phyloP scores from a whole-genome alignment of 2,888 invertebrate genomes.

The Drosophila rellima region DNA sequence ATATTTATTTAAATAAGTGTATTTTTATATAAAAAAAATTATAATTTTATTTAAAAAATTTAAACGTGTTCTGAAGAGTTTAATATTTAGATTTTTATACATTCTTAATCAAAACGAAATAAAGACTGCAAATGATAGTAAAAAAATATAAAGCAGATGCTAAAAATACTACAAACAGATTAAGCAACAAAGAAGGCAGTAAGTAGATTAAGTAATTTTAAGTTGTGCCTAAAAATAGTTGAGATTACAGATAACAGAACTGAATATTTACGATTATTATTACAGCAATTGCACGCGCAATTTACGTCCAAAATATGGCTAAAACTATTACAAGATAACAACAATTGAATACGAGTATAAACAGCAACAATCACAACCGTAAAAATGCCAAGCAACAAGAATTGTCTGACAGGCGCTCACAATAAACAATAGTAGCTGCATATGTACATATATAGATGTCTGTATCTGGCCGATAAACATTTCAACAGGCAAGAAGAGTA shows the following conservation, averaged over 20 bases:
- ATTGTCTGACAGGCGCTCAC: slow-evolving; percentile 38
- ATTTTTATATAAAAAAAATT: not conserved
- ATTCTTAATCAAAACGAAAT: not conserved
- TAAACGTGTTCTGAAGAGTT: not conserved
- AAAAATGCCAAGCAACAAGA: slow-evolving; percentile 16
- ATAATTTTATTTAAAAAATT: not conserved
- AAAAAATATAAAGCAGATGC: not conserved
- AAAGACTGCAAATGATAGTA: no score
- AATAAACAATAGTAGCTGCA: slow-evolving; percentile 28
- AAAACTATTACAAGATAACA: slow-evolving; percentile 44
- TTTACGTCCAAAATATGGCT: slow-evolving; percentile 21
- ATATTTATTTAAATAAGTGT: not conserved
- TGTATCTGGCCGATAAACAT: slow-evolving; percentile 50
- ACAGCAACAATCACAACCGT: slow-evolving; percentile 13
- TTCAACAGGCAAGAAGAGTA: slow-evolving; percentile 33
- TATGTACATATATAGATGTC: not conserved
- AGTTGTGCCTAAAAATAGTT: not conserved
- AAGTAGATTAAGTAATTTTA: not conserved
- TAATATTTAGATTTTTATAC: no score
- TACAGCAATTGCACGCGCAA: slow-evolving; percentile 28
- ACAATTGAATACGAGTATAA: not conserved
- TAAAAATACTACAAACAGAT: not conserved
- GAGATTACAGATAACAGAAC: slow-evolving; percentile 2
- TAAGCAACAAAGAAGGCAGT: not conserved
- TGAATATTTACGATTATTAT: slow-evolving; percentile 21